A percentile compares a stretch with the other conserved stretches of the same genome.
phyloP scores from a whole-genome alignment of 2,113 vertebrate genomes.

The Elephas maximus region DNA sequence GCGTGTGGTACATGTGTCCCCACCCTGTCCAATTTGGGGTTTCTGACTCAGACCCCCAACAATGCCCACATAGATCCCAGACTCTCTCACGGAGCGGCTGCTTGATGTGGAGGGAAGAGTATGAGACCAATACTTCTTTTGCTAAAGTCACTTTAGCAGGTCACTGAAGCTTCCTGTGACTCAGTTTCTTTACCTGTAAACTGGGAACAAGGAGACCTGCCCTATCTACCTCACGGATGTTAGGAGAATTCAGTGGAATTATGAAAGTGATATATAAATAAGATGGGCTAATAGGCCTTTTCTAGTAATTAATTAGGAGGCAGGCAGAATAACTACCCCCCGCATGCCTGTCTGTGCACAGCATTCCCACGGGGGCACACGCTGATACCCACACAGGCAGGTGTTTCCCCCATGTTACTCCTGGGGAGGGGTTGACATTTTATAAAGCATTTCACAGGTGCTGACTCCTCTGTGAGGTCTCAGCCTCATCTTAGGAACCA shows the following conservation, averaged over 20 bases:
- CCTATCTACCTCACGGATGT: neutral
- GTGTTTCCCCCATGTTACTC: rapidly evolving
- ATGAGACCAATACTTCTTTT: neutral
- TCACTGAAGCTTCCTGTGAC: neutral
- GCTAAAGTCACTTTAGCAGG: neutral
- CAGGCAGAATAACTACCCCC: neutral
- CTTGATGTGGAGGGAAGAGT: neutral
- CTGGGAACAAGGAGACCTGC: neutral
- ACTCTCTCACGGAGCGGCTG: neutral
- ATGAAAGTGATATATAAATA: too few species aligned
- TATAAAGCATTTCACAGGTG: neutral
- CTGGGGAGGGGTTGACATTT: neutral
- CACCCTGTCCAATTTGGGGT: neutral
- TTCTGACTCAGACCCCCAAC: slow-evolving; percentile 28
- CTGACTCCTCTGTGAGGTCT: neutral
- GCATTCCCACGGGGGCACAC: rapidly evolving
- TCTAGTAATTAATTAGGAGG: neutral
- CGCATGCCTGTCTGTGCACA: too few species aligned
- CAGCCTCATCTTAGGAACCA: neutral
- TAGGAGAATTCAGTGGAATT: too few species aligned
- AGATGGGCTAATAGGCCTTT: neutral
- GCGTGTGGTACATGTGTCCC: neutral
- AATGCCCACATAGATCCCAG: neutral
- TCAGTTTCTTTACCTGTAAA: neutral
- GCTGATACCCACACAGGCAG: rapidly evolving